Conservation (phyloP, 2,113 vertebrate species). For the Mormoops blainvillei region DNA sequence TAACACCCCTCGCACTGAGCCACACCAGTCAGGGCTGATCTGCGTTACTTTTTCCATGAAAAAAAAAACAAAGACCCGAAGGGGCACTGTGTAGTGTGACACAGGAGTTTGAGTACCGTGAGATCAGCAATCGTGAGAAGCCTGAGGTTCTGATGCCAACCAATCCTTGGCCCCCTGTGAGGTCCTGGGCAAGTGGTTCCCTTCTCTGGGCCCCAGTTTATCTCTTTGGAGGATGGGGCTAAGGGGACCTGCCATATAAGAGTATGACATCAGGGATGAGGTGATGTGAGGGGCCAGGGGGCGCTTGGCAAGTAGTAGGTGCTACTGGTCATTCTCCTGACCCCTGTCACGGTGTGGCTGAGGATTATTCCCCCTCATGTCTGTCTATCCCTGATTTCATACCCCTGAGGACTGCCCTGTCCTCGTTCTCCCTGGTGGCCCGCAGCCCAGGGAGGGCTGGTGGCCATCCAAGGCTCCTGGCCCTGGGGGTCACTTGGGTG, state of each 20-base stretch:
- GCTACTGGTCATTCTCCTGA: not conserved
- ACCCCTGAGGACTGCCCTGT: not conserved
- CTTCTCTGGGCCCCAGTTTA: not conserved
- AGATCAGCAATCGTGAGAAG: accelerated
- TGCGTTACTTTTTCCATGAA: not conserved
- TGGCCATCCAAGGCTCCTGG: not conserved
- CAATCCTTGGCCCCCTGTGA: not conserved
- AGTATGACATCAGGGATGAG: not conserved
- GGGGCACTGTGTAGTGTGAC: not conserved
- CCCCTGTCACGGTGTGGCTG: not conserved
- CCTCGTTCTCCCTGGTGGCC: not conserved
- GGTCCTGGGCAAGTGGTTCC: not conserved
- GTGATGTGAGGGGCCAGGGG: not conserved
- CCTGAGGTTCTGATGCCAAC: not conserved
- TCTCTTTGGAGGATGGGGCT: not conserved
- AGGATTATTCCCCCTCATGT: not conserved
- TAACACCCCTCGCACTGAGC: no score
- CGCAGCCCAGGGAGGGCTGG: not conserved
- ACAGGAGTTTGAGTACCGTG: not conserved
- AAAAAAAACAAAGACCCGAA: not conserved
- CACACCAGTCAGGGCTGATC: no score
- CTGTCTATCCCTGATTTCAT: not conserved
- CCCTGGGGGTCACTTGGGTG: not conserved
- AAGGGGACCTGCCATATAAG: not conserved
- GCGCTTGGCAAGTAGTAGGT: not conserved